Evolutionary conservation across 2,113 vertebrate species (phyloP).

Genomic region (Hydrolagus affinis): DNA sequence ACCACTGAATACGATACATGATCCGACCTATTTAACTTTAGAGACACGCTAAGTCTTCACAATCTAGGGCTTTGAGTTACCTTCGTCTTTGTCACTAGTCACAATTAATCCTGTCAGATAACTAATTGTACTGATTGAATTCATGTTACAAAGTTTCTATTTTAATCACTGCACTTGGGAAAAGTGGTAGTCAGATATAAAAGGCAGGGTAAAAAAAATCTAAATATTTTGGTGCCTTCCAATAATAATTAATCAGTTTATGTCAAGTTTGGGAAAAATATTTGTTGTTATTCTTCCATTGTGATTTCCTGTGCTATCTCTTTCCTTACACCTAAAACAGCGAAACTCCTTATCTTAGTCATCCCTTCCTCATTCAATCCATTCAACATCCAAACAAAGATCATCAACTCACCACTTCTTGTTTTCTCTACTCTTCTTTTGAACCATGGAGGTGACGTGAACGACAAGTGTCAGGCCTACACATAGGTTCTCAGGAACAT

Average conservation of each 20-base stretch:
- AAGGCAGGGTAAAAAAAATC: neutral
- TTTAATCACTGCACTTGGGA: neutral
- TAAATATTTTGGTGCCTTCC: neutral
- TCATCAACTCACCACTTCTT: no score
- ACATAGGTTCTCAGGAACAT: no score
- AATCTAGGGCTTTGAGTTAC: slow-evolving; percentile 23
- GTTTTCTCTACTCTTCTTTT: no score
- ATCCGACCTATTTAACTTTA: slow-evolving; percentile 24
- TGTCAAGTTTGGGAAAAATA: neutral
- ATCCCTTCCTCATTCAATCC: no score
- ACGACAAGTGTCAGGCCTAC: no score
- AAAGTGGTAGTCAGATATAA: neutral
- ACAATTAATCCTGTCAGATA: slow-evolving; percentile 1
- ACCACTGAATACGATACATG: slow-evolving; percentile 8
- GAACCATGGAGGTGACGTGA: no score
- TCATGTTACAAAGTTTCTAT: neutral
- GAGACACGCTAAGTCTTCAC: neutral
- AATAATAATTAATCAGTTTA: neutral
- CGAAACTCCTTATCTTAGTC: no score
- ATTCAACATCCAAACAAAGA: no score
- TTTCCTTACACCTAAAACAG: no score
- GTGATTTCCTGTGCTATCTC: no score
- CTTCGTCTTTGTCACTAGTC: neutral
- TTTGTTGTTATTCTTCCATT: no score
- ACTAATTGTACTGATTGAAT: neutral